Base-by-base conservation (phyloP, 2,888 invertebrate species). In the Pyrocoelia pectoralis region DNA sequence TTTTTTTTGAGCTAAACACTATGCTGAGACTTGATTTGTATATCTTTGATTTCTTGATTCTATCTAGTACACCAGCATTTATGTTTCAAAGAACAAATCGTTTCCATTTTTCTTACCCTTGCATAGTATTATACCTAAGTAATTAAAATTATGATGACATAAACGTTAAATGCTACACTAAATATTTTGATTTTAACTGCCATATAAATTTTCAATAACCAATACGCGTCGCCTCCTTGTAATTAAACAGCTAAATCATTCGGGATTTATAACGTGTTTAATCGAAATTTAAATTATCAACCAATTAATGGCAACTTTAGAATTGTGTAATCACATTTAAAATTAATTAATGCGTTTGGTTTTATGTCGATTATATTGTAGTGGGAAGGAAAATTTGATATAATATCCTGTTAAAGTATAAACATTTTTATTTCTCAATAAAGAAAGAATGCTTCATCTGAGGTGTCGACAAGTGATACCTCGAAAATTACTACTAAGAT, bases 401-500 rank as follows among this genome's bases (percentile, higher is more conserved):
- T 65, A 65, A 61, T 59, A 57, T 57, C 29, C 33, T 55, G 60
- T 65, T 60, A 51, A 61, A 61, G 56, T 65, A 56, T 61, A 59
- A 60, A 64, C 61, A 65, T 56, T 65, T 65, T 65, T 65, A 65
- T 61, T 52, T 65, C 50, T 41, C 58, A 65, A 65, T 65, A 65
- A 65, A 65, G n/a, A 65, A 61, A 61, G 58, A 65, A 61, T 46
- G 55, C 55, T 61, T 65, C 61, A 65, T 65, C 65, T 55, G 17
- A 65, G 65, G 65, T 61, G 65, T 48, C 56, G 65, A 65, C 61
- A 61, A 57, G 64, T 55, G 58, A 64, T 64, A 55, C 61, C 59
- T 62, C 60, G 58, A 61, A 58, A 64, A 61, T 56, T 61, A 59
- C 52, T 59, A 29, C 58, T 58, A 61, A 61, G 70, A 72, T 72